Evolutionary conservation across 2,113 vertebrate genomes (phyloP).

Genomic region (Nothocercus julius): DNA sequence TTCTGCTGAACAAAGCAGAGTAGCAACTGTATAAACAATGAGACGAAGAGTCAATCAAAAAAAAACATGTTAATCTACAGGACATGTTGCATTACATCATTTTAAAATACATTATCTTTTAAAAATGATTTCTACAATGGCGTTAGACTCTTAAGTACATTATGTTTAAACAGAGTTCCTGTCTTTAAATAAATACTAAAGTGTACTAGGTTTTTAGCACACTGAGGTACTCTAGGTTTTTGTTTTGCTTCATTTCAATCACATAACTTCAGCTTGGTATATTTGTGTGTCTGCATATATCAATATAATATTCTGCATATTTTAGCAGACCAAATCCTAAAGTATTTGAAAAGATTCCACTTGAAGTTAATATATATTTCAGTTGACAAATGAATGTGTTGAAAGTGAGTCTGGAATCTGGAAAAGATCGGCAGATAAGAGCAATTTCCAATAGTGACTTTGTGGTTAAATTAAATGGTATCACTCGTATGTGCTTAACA

Average conservation of each 20-base stretch:
- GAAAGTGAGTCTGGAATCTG: background rate
- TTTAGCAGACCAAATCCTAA: background rate
- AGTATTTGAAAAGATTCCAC: constrained; percentile 1
- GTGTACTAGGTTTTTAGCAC: background rate
- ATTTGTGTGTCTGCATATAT: background rate
- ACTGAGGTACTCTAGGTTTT: no score
- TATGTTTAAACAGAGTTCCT: background rate
- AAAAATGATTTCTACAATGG: background rate
- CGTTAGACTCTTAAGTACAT: background rate
- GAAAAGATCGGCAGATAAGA: background rate
- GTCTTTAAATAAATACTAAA: background rate
- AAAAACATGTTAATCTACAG: background rate
- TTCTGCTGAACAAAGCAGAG: background rate
- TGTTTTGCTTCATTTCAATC: background rate
- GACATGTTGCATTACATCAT: background rate
- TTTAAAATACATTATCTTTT: background rate
- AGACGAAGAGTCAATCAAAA: background rate
- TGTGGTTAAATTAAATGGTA: background rate
- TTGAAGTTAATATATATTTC: background rate
- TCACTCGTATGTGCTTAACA: background rate
- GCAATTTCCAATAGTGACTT: background rate
- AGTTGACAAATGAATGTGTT: background rate
- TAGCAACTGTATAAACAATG: background rate
- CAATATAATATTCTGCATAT: background rate
- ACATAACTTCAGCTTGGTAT: background rate